Evolutionary conservation across 2,797 vertebrate species (phyloP).

Genomic region (Antrozous pallidus): DNA sequence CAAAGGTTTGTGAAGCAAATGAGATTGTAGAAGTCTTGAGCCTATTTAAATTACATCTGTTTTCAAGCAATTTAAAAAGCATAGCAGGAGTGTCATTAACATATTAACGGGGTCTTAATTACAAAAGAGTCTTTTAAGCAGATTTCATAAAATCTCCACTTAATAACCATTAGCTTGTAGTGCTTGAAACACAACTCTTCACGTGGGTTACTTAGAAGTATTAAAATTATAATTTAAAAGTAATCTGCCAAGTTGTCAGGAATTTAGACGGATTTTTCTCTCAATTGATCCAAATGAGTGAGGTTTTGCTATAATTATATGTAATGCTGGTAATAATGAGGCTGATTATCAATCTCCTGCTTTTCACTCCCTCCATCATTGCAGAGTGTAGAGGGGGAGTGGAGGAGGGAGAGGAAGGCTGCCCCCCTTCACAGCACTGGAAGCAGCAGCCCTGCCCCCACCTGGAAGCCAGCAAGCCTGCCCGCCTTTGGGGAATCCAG

Average conservation of each 20-base stretch:
- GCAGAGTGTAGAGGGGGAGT: background rate
- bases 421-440: background rate
- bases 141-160: conserved; percentile 70
- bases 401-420: background rate
- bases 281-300: conserved; percentile 74
- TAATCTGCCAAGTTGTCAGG: conserved; percentile 76
- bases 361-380: conserved; percentile 56
- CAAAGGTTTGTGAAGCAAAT: conserved; percentile 43
- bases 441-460: background rate
- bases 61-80: conserved; percentile 67
- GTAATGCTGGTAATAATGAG: conserved; percentile 73
- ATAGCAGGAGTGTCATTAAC: conserved; percentile 60
- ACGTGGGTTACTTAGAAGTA: conserved; percentile 69
- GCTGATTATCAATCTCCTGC: conserved; percentile 66
- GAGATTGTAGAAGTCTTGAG: background rate
- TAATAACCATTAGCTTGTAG: conserved; percentile 70
- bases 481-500: background rate
- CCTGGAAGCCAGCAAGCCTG: fast-evolving
- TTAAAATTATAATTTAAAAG: conserved; percentile 76
- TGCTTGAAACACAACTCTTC: conserved; percentile 66
- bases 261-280: conserved; percentile 73
- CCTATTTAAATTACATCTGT: conserved; percentile 66
- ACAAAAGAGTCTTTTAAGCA: conserved; percentile 68
- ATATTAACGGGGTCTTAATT: conserved; percentile 74
- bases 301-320: conserved; percentile 75